Evolutionary conservation across 2,888 invertebrate genomes (phyloP), one percentile per base, ranked within the genome.

Genomic region (Meteorus cinctellus): DNA sequence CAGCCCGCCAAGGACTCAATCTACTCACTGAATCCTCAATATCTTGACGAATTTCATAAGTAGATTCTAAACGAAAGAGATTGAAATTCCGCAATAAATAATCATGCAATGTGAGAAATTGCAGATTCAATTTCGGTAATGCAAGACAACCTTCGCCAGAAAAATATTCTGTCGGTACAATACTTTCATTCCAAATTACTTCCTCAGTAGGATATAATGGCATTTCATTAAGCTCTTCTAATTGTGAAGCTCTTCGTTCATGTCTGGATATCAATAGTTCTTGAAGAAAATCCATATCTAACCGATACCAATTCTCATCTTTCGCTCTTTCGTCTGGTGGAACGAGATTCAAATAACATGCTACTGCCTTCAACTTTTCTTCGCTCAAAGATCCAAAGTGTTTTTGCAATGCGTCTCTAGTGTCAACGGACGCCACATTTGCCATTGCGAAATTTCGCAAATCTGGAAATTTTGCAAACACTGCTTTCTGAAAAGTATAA

Each of bases 171-270:
- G 97, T 96, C 0, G 99, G 99, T 0, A 99, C 99, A 62, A 99
- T 94, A 87, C 99, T 98, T 89, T 99, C 98, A 90, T 99, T 97
- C 99, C 99, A 99, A 83, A 99, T 97, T 2, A 99, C 95, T 77
- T 96, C 95, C 89, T 99, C 99, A 0, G 98, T 99, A 0, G 99
- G 99, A 88, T 99, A 99, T 0, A 99, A 91, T 0, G 99, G 99
- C 97, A 99, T 98, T 83, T 97, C 96, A 89, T 99, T 99, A 14
- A 99, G 90, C 74, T 96, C 96, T 87, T 98, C 97, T 72, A 99
- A 90, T 86, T 99, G 98, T 0, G 98, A 98, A 48, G 95, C 94
- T 69, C 97, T 93, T 59, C 95, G 92, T 89, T 98, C 97, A 89
- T 98, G 97, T 2, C 96, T 92, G 0, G 95, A 95, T 82, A 95